phyloP scores from a whole-genome alignment of 2,113 vertebrate genomes.

The Xenopus borealis region DNA sequence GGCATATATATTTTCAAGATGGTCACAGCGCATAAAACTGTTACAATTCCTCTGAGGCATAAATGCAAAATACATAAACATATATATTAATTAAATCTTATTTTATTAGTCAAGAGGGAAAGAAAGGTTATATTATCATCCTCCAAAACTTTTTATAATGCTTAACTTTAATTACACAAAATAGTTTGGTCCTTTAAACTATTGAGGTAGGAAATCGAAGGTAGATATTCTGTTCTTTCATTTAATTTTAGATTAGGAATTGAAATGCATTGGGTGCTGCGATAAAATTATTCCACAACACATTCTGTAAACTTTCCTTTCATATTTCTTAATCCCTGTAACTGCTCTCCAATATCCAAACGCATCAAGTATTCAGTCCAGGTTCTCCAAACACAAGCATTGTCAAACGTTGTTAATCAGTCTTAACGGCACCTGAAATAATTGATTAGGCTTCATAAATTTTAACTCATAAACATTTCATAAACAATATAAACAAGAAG shows the following conservation, averaged over 20 bases:
- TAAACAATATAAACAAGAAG: constrained; percentile 34
- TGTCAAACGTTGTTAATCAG: constrained; percentile 34
- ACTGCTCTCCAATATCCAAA: neutral
- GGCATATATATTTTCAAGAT: too few relatives aligned
- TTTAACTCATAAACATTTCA: constrained; percentile 41
- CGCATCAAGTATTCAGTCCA: constrained; percentile 4
- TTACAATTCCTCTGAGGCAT: too few relatives aligned
- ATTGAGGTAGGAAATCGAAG: constrained; percentile 14
- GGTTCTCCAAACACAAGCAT: neutral
- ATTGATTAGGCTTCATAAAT: constrained; percentile 37
- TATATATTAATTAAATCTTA: too few relatives aligned
- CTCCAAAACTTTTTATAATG: constrained; percentile 24
- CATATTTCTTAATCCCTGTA: constrained; percentile 31
- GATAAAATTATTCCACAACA: constrained; percentile 36
- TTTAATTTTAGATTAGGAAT: constrained; percentile 43
- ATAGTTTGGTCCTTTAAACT: constrained; percentile 21
- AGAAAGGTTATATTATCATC: neutral
- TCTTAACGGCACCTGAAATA: constrained; percentile 25
- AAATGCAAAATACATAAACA: too few relatives aligned
- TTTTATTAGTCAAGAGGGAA: neutral
- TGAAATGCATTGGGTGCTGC: constrained; percentile 18
- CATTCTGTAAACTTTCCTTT: constrained; percentile 36
- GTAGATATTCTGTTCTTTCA: constrained; percentile 26
- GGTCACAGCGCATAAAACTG: too few relatives aligned
- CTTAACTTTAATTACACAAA: constrained; percentile 25